Conservation (phyloP, 2,113 vertebrate genomes). For the Pachycephala philippinensis region DNA sequence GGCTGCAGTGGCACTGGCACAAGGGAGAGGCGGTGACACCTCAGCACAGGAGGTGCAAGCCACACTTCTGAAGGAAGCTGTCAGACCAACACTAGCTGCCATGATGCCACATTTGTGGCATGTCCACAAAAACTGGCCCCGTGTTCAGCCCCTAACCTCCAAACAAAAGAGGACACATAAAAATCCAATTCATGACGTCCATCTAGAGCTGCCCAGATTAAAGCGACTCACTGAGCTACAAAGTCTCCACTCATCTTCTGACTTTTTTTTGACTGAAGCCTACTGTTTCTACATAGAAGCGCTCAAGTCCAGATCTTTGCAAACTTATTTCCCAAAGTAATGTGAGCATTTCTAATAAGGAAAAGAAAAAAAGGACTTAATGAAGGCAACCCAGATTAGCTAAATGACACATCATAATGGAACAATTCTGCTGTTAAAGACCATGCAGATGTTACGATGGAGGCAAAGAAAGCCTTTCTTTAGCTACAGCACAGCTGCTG, state of each 20-base stretch:
- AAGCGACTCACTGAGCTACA: background rate
- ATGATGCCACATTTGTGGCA: background rate
- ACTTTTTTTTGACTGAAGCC: background rate
- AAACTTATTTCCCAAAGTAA: background rate
- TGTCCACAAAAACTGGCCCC: background rate
- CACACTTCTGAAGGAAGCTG: background rate
- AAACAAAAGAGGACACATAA: background rate
- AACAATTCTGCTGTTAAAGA: constrained; percentile 43
- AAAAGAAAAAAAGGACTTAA: background rate
- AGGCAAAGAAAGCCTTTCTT: constrained; percentile 46
- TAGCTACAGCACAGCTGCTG: constrained; percentile 53
- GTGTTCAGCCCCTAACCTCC: background rate
- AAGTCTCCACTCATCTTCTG: background rate
- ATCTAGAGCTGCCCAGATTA: background rate
- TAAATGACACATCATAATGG: background rate
- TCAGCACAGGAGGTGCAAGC: background rate
- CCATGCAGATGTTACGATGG: constrained; percentile 20
- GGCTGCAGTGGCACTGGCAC: accelerated
- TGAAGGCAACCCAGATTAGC: background rate
- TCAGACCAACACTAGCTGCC: background rate
- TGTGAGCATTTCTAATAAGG: background rate
- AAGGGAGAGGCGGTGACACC: background rate
- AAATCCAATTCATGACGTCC: background rate
- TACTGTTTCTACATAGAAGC: background rate
- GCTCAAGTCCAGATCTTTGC: background rate